These are phyloP conservation scores for Pseudomyrmex gracilis DNA, from an alignment of 1,140 invertebrate species.

Conservation along the genomic window DNA sequence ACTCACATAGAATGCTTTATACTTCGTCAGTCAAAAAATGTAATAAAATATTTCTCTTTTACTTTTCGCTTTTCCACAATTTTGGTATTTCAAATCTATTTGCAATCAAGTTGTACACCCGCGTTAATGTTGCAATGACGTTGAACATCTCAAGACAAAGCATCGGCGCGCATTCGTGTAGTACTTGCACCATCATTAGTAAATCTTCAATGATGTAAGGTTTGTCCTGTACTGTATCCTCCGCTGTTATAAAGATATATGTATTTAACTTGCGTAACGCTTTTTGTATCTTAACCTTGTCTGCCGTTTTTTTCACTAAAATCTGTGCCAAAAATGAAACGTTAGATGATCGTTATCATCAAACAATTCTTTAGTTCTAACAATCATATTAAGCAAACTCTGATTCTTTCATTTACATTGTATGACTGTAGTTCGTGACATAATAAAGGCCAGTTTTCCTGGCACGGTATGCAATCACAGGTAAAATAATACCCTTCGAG, in stretches of 20 bases:
- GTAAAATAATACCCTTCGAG: conserved; percentile 86
- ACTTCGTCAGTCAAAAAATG: conserved; percentile 1
- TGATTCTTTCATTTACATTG: conserved; percentile 46
- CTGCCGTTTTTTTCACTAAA: conserved; percentile 2
- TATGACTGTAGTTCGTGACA: conserved; percentile 81
- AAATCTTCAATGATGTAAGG: conserved; percentile 73
- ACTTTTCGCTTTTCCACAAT: conserved; percentile 9
- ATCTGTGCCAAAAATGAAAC: conserved; percentile 8
- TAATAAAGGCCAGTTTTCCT: conserved; percentile 89
- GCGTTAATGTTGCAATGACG: conserved; percentile 75
- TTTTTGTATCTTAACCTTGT: conserved; percentile 38
- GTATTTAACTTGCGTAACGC: conserved; percentile 61
- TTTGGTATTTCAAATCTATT: conserved; percentile 72
- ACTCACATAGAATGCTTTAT: too few species aligned
- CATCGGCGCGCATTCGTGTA: conserved; percentile 70
- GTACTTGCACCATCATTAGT: conserved; percentile 72
- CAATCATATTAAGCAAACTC: conserved; percentile 3
- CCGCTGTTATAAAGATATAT: conserved; percentile 57
- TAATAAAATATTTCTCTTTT: too few species aligned
- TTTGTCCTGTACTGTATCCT: conserved; percentile 67
- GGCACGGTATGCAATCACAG: conserved; percentile 92
- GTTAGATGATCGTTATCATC: conserved; percentile 3
- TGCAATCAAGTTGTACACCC: conserved; percentile 71
- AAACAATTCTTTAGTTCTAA: not conserved
- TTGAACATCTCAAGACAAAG: conserved; percentile 73